phyloP scores from a whole-genome alignment of 1,140 invertebrate species.

The Zophobas atratus region DNA sequence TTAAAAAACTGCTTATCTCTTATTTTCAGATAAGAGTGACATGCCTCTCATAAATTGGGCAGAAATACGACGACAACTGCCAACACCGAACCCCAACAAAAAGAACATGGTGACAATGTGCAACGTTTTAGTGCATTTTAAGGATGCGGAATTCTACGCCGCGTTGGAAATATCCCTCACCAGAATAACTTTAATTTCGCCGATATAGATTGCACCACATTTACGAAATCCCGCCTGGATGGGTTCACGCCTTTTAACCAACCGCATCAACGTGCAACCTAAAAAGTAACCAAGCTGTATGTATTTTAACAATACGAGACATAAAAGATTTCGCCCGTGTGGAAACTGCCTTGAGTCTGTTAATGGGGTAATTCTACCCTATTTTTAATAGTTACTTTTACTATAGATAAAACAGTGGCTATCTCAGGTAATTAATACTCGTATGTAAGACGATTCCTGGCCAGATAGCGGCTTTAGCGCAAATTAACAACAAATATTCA shows the following conservation, averaged over 20 bases:
- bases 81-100: not conserved
- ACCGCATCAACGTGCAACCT: not conserved
- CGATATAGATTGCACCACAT: not conserved
- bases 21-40: not conserved
- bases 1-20: not conserved
- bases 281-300: not conserved
- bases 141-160: not conserved
- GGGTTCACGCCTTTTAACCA: not conserved
- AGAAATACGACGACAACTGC: not conserved
- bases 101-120: not conserved
- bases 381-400: not conserved
- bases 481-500: too few relatives aligned
- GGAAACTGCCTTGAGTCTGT: not conserved
- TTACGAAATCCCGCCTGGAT: not conserved
- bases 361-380: not conserved
- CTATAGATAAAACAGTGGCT: not conserved
- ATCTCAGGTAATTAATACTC: slow-evolving; percentile 65
- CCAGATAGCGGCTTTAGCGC: too few relatives aligned
- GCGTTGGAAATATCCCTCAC: not conserved
- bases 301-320: not conserved
- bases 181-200: not conserved
- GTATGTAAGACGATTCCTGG: too few relatives aligned
- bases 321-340: not conserved
- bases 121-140: not conserved
- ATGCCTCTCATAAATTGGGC: not conserved